These are phyloP conservation scores for Archaeoteleia sp. DNA, from an alignment of 2,888 invertebrate genomes.

Conservation along the genomic window DNA sequence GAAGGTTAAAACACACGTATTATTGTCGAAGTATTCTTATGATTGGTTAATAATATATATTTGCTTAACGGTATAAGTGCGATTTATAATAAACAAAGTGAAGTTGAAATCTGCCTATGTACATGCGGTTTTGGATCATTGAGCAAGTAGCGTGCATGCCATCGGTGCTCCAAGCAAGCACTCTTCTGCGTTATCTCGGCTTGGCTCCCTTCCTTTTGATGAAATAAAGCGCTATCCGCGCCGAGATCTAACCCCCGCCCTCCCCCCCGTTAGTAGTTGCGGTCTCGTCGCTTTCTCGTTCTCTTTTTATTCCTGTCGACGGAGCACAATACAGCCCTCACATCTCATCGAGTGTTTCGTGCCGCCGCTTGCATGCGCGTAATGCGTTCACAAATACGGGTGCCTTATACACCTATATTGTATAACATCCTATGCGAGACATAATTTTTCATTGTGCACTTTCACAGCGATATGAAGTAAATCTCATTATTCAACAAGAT, in stretches of 20 bases:
- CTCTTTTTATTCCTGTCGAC: constrained; percentile 60
- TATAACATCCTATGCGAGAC: constrained; percentile 26
- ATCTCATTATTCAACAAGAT: constrained; percentile 38
- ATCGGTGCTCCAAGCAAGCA: constrained; percentile 48
- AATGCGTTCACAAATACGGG: constrained; percentile 62
- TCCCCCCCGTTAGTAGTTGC: constrained; percentile 65
- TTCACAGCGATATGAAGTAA: constrained; percentile 27
- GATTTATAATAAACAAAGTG: constrained; percentile 35
- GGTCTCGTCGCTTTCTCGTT: constrained; percentile 60
- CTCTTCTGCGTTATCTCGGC: constrained; percentile 69
- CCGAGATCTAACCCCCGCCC: constrained; percentile 62
- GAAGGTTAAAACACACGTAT: too few relatives aligned
- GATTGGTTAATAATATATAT: too few relatives aligned
- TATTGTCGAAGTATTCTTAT: too few relatives aligned
- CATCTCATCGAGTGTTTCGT: constrained; percentile 62
- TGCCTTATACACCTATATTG: constrained; percentile 27
- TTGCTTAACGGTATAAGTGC: too few relatives aligned
- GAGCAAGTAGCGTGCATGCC: constrained; percentile 45
- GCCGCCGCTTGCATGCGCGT: constrained; percentile 59
- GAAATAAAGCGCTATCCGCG: constrained; percentile 72
- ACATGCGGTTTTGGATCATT: constrained; percentile 51
- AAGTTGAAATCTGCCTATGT: constrained; percentile 45
- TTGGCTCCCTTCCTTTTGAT: constrained; percentile 69
- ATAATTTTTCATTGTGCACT: constrained; percentile 49
- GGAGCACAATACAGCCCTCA: constrained; percentile 66